Conservation (phyloP, 1,140 invertebrate genomes). For the Cotesia chilonis region DNA sequence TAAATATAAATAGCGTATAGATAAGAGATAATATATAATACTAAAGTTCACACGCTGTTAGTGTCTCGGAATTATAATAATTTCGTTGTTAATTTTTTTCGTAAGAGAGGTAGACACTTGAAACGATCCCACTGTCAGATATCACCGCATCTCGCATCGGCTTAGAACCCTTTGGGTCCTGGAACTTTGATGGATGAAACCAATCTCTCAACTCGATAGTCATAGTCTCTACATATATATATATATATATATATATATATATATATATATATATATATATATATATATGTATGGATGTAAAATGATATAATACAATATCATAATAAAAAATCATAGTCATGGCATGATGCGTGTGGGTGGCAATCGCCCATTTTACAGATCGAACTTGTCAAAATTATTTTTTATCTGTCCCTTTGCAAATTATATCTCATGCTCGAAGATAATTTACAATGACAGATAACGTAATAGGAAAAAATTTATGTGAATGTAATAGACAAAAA, state of each 20-base stretch:
- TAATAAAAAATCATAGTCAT: not conserved
- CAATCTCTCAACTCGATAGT: not conserved
- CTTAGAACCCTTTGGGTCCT: not conserved
- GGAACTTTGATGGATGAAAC: constrained; percentile 8
- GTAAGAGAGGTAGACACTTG: too few species aligned
- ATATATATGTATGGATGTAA: not conserved
- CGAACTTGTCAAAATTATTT: too few species aligned
- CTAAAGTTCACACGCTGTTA: too few species aligned
- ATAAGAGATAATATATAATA: too few species aligned
- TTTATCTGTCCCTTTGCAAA: too few species aligned
- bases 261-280: not conserved
- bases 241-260: not conserved
- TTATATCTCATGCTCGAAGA: too few species aligned
- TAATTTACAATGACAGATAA: too few species aligned
- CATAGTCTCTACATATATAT: not conserved
- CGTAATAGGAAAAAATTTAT: not conserved
- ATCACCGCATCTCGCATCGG: constrained; percentile 3
- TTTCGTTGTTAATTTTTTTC: too few species aligned
- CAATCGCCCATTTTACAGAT: too few species aligned
- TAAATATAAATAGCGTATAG: too few species aligned
- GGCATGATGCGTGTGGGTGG: too few species aligned
- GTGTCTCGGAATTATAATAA: too few species aligned
- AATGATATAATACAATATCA: not conserved
- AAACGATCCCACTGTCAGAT: constrained; percentile 1
- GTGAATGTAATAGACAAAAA: not conserved